Conservation (phyloP, 2,797 vertebrate genomes). For the Pseudochirops cupreus region DNA sequence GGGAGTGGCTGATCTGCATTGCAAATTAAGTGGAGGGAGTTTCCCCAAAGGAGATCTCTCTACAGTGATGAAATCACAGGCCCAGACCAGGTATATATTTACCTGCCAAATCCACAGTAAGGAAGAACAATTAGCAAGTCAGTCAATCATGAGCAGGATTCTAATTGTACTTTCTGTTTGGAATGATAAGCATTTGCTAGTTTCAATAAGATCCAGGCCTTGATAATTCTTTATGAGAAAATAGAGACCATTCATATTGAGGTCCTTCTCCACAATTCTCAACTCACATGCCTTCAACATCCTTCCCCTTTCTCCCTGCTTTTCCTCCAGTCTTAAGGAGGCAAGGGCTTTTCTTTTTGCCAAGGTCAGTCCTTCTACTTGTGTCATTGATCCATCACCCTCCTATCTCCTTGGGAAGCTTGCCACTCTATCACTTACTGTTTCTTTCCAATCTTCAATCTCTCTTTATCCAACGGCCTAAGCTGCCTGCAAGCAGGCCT, state of each 20-base stretch:
- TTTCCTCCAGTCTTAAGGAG: not conserved
- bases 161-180: not conserved
- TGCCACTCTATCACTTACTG: not conserved
- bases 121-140: not conserved
- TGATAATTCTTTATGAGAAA: fast-evolving
- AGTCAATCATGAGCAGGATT: not conserved
- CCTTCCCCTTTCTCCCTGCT: not conserved
- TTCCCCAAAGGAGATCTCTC: not conserved
- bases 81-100: not conserved
- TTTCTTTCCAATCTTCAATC: not conserved
- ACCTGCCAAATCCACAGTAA: not conserved
- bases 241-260: not conserved
- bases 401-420: not conserved
- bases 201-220: fast-evolving
- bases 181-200: not conserved
- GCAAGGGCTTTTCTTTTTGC: not conserved
- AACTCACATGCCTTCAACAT: not conserved
- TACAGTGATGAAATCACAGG: not conserved
- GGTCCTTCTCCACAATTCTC: not conserved
- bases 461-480: not conserved
- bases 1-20: not conserved
- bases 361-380: not conserved
- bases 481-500: not conserved
- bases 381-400: not conserved
- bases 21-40: not conserved